These are phyloP conservation scores for Diabrotica balteata DNA, from an alignment of 2,888 invertebrate genomes.

Conservation along the genomic window DNA sequence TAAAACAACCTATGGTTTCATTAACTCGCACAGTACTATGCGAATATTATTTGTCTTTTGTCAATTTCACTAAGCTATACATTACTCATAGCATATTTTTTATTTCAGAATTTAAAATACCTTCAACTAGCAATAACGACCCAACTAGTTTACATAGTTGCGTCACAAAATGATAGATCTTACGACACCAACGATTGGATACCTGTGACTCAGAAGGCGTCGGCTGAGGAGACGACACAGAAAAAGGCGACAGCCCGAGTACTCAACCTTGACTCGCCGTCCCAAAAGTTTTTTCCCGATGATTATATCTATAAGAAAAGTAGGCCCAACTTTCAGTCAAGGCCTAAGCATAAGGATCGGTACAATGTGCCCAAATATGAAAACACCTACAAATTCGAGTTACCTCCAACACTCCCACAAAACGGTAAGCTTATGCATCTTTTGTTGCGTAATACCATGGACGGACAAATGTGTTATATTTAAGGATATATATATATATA, in stretches of 20 bases:
- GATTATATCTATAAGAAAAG: conserved; percentile 47
- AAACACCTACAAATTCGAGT: conserved; percentile 49
- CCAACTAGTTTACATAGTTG: conserved; percentile 29
- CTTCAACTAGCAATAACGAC: conserved; percentile 32
- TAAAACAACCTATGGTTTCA: too few relatives aligned
- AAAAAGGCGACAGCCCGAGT: conserved; percentile 52
- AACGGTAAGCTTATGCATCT: conserved; percentile 24
- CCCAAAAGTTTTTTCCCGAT: conserved; percentile 49
- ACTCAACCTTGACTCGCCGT: conserved; percentile 51
- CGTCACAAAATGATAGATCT: conserved; percentile 38
- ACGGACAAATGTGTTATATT: not conserved
- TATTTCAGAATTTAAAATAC: conserved; percentile 39
- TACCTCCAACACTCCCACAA: conserved; percentile 44
- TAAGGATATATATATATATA: too few relatives aligned
- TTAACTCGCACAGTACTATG: too few relatives aligned
- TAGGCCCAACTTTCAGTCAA: conserved; percentile 50
- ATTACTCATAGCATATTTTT: not conserved
- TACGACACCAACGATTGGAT: conserved; percentile 65
- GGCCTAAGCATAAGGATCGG: conserved; percentile 27
- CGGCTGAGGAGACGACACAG: conserved; percentile 43
- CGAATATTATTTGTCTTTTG: too few relatives aligned
- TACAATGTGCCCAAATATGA: conserved; percentile 30
- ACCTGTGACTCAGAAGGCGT: conserved; percentile 57
- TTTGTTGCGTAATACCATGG: conserved; percentile 6
- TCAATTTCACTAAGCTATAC: too few relatives aligned